Evolutionary conservation across 1,140 invertebrate genomes (phyloP), one percentile per base, ranked within the genome.

Genomic region (Diorhabda elongata): DNA sequence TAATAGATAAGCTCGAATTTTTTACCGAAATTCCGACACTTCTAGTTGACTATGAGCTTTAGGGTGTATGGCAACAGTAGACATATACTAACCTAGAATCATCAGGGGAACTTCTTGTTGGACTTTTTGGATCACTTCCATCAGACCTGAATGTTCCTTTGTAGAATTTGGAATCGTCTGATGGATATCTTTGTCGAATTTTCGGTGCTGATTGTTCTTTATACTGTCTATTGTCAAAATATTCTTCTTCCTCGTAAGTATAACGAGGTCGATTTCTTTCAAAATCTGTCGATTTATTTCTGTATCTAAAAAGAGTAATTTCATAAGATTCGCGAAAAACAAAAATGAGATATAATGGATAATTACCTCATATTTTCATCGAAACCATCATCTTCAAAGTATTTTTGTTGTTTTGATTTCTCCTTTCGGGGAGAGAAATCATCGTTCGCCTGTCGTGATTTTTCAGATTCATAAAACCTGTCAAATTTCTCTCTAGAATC

Each of bases 351-450:
- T 26, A 1, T 26, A 26, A 26, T 26, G 26, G 26, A 26, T 26
- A 26, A 26, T 69, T 73, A 73, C 71, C 74, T 71, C 42, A 76
- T 71, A 67, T 73, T 76, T 64, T 78, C 78, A 59, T 79, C 77
- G 61, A 78, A 78, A n/a, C 76, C 78, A 58, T 77, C 76, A 68
- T 78, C 77, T 6, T 78, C 74, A 43, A 74, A 74, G 58, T 78
- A 77, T 52, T 74, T 75, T 3, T 62, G 47, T 7, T 70, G 61
- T 67, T 73, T 72, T 5, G 73, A 69, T 45, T 72, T 74, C 6
- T 73, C 71, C 2, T 5, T 11, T 44, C 63, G 59, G 8, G 26
- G 47, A 11, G 63, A 58, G 3, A 64, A 56, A 3, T 47, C 64
- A 44, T 73, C 67, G 9, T 61, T 67, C 2, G 52, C 61, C 7